Evolutionary conservation across 2,113 vertebrate species (phyloP).

Genomic region (Peucedramus taeniatus): DNA sequence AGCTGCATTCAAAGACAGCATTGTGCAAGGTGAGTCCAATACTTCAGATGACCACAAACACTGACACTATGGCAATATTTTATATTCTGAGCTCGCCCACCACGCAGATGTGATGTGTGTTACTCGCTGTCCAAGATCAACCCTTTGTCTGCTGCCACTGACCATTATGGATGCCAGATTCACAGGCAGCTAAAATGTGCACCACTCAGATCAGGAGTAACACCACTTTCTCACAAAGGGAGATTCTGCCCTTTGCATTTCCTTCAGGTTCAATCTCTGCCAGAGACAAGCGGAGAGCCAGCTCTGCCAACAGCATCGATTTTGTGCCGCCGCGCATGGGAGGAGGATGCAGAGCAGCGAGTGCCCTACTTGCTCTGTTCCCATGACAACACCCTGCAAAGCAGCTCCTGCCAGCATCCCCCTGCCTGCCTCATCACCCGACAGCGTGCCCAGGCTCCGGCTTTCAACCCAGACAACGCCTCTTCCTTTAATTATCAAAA

Average conservation of each 20-base stretch:
- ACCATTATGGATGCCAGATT: neutral
- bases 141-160: neutral
- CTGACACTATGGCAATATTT: neutral
- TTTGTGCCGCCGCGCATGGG: neutral
- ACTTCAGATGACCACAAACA: neutral
- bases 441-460: neutral
- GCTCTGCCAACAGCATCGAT: neutral
- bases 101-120: fast-evolving
- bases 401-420: neutral
- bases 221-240: neutral
- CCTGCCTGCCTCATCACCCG: neutral
- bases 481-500: neutral
- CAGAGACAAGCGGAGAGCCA: neutral
- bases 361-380: slow-evolving; percentile 61
- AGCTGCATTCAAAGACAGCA: neutral
- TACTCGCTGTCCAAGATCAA: neutral
- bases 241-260: neutral
- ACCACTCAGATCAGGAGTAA: neutral
- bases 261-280: neutral
- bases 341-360: neutral
- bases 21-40: neutral
- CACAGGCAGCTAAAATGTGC: neutral
- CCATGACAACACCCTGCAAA: slow-evolving; percentile 54
- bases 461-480: neutral
- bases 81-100: neutral